phyloP scores from a whole-genome alignment of 1,140 invertebrate species.

The Druon quercuslanigerum region DNA sequence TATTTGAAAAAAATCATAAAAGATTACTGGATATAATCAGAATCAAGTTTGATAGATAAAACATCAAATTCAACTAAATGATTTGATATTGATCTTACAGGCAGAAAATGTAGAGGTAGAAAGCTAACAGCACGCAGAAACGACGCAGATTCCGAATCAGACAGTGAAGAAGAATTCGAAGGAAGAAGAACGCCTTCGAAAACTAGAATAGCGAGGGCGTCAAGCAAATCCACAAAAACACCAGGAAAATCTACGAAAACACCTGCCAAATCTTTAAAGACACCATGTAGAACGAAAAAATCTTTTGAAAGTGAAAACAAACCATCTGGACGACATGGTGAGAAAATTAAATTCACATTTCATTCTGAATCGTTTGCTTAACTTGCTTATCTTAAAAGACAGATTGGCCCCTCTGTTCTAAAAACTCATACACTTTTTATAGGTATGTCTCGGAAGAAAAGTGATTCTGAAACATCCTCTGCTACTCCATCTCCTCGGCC shows the following conservation, averaged over 20 bases:
- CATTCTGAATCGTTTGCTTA: too few relatives aligned
- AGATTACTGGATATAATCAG: too few relatives aligned
- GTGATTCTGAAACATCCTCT: not conserved
- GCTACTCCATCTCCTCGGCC: not conserved
- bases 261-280: not conserved
- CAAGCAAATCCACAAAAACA: not conserved
- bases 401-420: too few relatives aligned
- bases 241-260: not conserved
- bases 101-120: not conserved
- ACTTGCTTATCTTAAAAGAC: too few relatives aligned
- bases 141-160: constrained; percentile 39
- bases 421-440: not conserved
- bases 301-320: not conserved
- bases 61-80: too few relatives aligned
- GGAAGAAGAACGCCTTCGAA: not conserved
- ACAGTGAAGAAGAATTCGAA: constrained; percentile 9
- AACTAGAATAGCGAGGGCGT: not conserved
- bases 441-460: not conserved
- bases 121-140: constrained; percentile 30
- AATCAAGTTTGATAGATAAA: too few relatives aligned
- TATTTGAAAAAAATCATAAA: too few relatives aligned
- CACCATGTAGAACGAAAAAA: not conserved
- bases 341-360: not conserved
- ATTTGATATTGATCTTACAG: constrained; percentile 32
- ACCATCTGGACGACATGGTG: not conserved